These are phyloP conservation scores for Phragmatobia fuliginosa DNA, from an alignment of 2,888 invertebrate species.

Conservation along the genomic window DNA sequence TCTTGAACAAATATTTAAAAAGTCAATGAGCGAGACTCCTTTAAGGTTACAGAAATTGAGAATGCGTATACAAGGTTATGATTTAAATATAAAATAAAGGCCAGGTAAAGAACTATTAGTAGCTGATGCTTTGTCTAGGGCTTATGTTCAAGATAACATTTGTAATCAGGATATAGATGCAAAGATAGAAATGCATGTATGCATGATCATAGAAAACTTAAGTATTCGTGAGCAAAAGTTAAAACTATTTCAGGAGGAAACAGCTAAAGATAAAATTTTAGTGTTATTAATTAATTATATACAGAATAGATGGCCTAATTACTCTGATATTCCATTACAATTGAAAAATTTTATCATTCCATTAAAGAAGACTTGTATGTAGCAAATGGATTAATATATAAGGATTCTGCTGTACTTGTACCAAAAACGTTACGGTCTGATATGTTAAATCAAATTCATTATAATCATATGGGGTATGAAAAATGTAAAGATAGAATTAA, in stretches of 20 bases:
- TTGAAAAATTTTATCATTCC: background rate
- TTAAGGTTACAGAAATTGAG: background rate
- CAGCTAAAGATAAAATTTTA: background rate
- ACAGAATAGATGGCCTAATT: background rate
- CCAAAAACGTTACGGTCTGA: background rate
- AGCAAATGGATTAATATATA: background rate
- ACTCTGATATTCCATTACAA: background rate
- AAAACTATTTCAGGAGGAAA: background rate
- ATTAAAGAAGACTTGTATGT: background rate
- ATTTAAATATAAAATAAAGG: background rate
- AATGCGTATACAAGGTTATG: background rate
- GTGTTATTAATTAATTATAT: background rate
- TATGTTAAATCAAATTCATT: background rate
- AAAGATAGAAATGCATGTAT: too few species aligned
- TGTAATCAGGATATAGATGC: background rate
- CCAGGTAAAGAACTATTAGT: background rate
- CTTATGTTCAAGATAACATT: background rate
- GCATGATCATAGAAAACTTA: slow-evolving; percentile 1
- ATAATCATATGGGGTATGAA: background rate
- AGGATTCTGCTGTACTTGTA: background rate
- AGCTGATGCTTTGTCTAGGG: background rate
- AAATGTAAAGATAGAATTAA: background rate
- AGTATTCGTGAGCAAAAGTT: background rate
- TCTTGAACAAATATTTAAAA: background rate
- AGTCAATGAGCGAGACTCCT: background rate